Base-by-base conservation (phyloP, 1,140 invertebrate species). In the Heliconius melpomene region DNA sequence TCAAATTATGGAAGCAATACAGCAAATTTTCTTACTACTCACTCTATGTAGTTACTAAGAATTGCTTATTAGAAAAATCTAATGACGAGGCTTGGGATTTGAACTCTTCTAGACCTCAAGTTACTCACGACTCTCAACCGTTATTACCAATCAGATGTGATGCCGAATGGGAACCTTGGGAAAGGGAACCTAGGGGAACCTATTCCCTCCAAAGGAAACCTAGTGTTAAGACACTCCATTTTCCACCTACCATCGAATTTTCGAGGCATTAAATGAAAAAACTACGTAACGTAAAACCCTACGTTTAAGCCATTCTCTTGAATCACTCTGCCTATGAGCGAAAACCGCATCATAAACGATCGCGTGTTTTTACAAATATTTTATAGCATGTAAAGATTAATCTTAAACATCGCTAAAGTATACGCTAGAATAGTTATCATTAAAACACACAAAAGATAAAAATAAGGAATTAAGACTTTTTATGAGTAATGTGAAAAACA, bases 401-500 rank as follows among this genome's bases (percentile, higher is more conserved):
- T 26, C 9, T 66, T 66, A 5, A 66, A 7, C n/a, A 16, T 26
- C 5, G 60, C 23, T 26, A 29, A 66, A 66, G 9, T 66, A 66
- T 29, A 66, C 60, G 13, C 26, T 66, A 66, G 8, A 29, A 5
- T 16, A 66, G 60, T 32, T 66, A 66, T 66, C 60, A 29, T 29
- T 66, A 66, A 66, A 66, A 66, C 26, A 66, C 5, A 66, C 60
- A 66, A 66, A 26, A 66, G 60, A 66, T 66, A 66, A 66, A 66
- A 66, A 23, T 8, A 29, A 26, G 3, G 60, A 66, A 66, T 66
- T 66, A 66, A 66, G 60, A 13, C 60, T 66, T 66, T 66, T 66
- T 66, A 66, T 66, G 57, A 66, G 23, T n/a, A n/a, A n/a, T n/a
- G n/a, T n/a, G n/a, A n/a, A n/a, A n/a, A n/a, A n/a, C n/a, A n/a